A percentile compares a stretch with the other conserved stretches of the same genome.
Evolutionary conservation across 2,113 vertebrate species (phyloP).

Genomic region (Sciurus niger): DNA sequence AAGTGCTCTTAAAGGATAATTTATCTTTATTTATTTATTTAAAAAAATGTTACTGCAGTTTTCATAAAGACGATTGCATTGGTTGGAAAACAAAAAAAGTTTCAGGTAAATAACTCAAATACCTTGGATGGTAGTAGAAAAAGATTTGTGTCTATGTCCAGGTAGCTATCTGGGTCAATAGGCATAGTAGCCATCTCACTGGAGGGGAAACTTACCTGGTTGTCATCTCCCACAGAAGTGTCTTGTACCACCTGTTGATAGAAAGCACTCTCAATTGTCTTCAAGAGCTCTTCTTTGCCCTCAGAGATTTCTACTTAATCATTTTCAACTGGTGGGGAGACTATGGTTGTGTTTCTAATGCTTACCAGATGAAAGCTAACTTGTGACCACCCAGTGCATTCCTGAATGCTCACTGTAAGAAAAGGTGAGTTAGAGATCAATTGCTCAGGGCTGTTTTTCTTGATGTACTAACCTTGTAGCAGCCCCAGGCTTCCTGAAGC

Average conservation of each 20-base stretch:
- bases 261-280: neutral
- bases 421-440: neutral
- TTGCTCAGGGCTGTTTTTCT: constrained; percentile 63
- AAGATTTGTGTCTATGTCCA: neutral
- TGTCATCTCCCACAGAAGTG: neutral
- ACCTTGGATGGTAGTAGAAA: neutral
- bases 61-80: constrained; percentile 31
- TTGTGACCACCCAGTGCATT: constrained; percentile 12
- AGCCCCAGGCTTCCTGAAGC: constrained; percentile 3
- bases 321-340: neutral
- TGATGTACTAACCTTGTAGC: constrained; percentile 13
- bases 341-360: constrained; percentile 39
- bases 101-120: neutral
- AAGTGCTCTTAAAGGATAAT: neutral
- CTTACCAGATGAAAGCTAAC: constrained; percentile 47
- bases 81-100: neutral
- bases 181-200: neutral
- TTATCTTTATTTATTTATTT: constrained; percentile 3
- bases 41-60: neutral
- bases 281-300: neutral
- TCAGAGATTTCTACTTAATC: neutral
- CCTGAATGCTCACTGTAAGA: constrained; percentile 51
- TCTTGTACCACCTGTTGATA: neutral
- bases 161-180: neutral
- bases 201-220: neutral